Evolutionary conservation across 2,113 vertebrate species (phyloP), one percentile per base, ranked within the genome.

Genomic region (Carassius auratus): DNA sequence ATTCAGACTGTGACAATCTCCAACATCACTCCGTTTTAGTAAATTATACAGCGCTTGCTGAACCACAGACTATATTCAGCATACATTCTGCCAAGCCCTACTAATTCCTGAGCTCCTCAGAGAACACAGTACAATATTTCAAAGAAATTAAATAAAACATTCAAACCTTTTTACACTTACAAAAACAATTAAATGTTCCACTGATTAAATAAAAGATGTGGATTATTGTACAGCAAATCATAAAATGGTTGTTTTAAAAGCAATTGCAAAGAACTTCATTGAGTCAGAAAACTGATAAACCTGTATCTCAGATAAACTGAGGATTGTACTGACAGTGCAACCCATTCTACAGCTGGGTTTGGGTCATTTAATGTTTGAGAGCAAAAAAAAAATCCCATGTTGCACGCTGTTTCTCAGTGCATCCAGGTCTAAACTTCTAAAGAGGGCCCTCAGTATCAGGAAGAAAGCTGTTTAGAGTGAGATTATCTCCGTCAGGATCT

Each of bases 391-490:
- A 15, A 45, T 48, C n/a, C 71, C 7, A 1, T 23, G 9, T 0
- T 5, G 1, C 69, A 74, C 4, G 61, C 33, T 26, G 83, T 30
- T 71, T 76, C 17, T 76, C 36, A 68, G 36, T 36, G 48, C 7
- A 61, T 14, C 38, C 14, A 23, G 23, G 21, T 55, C 15, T 42
- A 48, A 10, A 59, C 2, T 30, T 84, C 82, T 87, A 89, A 15
- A 78, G 52, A 19, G 45, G 30, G 66, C 48, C 55, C 8, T 89
- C 89, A 0, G 62, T 84, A 9, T 95, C 95, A 0, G 95, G 95
- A 59, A 96, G 89, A 89, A 97, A 96, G 90, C 96, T 97, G 83
- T 92, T 95, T n/a, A 97, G 93, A 5, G 96, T 96, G 76, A 96
- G 91, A 84, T 94, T 90, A 26, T 96, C 96, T 0, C 92, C 93